Conservation (phyloP, 30 jellyfish, hydroid and myxozoan species). For the Aurelia sp. region DNA sequence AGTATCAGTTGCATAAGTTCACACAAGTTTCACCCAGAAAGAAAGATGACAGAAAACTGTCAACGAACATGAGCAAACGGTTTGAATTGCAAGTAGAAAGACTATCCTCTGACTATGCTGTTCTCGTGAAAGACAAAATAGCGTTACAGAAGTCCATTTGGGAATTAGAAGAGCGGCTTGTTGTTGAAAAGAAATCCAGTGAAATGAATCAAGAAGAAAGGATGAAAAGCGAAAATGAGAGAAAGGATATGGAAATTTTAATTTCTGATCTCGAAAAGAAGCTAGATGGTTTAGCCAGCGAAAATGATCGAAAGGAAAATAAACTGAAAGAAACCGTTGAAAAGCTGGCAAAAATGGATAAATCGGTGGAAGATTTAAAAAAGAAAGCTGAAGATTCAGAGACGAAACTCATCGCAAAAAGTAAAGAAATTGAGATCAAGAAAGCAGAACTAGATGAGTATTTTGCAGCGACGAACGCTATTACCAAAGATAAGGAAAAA, state of each 20-base stretch:
- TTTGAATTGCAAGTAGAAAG: conserved; percentile 5
- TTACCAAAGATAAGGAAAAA: conserved; percentile 12
- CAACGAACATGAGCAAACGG: background rate
- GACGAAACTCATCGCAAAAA: conserved; percentile 1
- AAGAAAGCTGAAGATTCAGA: conserved; percentile 6
- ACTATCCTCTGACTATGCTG: conserved; percentile 29
- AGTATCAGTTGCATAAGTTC: background rate
- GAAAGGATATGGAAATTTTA: conserved; percentile 10
- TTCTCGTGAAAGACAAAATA: conserved; percentile 32
- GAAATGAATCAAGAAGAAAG: conserved; percentile 22
- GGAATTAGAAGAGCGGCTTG: conserved; percentile 46
- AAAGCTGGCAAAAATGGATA: conserved; percentile 3
- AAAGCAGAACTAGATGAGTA: conserved; percentile 15
- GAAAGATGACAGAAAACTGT: background rate
- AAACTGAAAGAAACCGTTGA: conserved; percentile 19
- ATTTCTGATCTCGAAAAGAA: conserved; percentile 24
- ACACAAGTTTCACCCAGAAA: background rate
- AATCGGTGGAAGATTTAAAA: conserved; percentile 2
- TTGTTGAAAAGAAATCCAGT: conserved; percentile 21
- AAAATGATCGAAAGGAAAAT: background rate
- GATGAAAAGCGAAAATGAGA: conserved; percentile 1
- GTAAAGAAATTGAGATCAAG: conserved; percentile 19
- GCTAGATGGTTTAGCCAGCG: conserved; percentile 15
- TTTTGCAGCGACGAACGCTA: background rate
- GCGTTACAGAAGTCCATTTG: conserved; percentile 27